phyloP scores from a whole-genome alignment of 2,888 invertebrate genomes.

The Drosophila basisetae region DNA sequence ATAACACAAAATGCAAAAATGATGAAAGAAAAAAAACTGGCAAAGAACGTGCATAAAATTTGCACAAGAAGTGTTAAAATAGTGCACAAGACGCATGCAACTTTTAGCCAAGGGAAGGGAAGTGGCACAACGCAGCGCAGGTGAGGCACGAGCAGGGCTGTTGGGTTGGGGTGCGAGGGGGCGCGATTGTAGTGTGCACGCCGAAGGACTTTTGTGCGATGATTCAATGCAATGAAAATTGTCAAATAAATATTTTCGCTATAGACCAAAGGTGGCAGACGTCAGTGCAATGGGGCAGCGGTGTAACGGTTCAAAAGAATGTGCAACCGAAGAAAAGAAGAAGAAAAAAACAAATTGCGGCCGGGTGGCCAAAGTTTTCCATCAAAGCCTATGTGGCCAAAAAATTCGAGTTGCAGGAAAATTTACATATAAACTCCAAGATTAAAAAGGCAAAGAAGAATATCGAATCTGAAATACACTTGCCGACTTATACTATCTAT shows the following conservation, averaged over 20 bases:
- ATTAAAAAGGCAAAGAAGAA: constrained; percentile 16
- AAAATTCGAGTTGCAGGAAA: constrained; percentile 58
- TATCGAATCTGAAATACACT: not conserved
- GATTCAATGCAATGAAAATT: constrained; percentile 63
- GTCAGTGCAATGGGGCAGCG: not conserved
- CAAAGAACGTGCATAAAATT: constrained; percentile 71
- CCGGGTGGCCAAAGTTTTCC: constrained; percentile 28
- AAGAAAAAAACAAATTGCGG: constrained; percentile 8
- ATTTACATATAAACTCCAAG: constrained; percentile 61
- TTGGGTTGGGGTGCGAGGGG: not conserved
- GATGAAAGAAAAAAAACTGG: constrained; percentile 24
- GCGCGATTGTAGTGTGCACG: constrained; percentile 3
- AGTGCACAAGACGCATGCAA: constrained; percentile 71
- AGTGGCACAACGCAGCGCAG: not conserved
- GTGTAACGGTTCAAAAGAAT: constrained; percentile 36
- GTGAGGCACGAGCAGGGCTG: not conserved
- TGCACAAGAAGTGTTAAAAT: constrained; percentile 79
- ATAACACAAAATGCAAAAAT: constrained; percentile 6
- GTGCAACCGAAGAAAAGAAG: constrained; percentile 43
- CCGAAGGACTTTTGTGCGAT: constrained; percentile 42
- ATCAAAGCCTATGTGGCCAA: constrained; percentile 34
- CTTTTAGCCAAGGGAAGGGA: constrained; percentile 41
- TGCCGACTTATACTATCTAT: not conserved
- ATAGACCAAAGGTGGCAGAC: constrained; percentile 37
- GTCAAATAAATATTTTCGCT: constrained; percentile 70